Evolutionary conservation across 2,113 vertebrate species (phyloP).

Genomic region (Dromiciops gliroides): DNA sequence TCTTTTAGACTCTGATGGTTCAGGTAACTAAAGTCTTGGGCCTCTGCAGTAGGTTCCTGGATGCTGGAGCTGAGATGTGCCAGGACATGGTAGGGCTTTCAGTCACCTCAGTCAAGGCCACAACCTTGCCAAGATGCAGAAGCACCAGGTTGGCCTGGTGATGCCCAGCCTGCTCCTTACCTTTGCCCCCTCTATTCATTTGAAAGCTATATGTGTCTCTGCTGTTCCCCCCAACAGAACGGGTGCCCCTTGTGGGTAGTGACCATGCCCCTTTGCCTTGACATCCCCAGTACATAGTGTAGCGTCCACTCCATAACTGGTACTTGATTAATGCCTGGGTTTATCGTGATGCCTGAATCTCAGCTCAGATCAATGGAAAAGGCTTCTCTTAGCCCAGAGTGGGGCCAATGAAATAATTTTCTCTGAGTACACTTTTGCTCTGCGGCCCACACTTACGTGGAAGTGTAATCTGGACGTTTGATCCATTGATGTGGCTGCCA

Average conservation of each 20-base stretch:
- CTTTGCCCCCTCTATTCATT: not conserved
- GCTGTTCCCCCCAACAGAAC: not conserved
- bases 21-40: too few relatives aligned
- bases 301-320: not conserved
- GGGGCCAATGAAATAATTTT: too few relatives aligned
- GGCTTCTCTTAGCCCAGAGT: not conserved
- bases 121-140: too few relatives aligned
- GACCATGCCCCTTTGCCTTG: not conserved
- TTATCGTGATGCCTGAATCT: not conserved
- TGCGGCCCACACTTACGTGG: not conserved
- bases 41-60: too few relatives aligned
- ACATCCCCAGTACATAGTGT: not conserved
- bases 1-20: too few relatives aligned
- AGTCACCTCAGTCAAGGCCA: too few relatives aligned
- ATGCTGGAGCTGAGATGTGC: too few relatives aligned
- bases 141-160: not conserved
- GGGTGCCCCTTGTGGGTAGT: not conserved
- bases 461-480: not conserved
- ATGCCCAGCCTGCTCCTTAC: not conserved
- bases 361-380: not conserved
- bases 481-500: not conserved
- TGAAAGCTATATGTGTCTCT: not conserved
- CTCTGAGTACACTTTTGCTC: not conserved
- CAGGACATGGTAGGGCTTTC: too few relatives aligned
- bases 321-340: not conserved